Percentiles rank a stretch among this genome's conserved stretches.
These are phyloP conservation scores for Lucilia sericata DNA, from an alignment of 1,140 invertebrate species.

Conservation along the genomic window DNA sequence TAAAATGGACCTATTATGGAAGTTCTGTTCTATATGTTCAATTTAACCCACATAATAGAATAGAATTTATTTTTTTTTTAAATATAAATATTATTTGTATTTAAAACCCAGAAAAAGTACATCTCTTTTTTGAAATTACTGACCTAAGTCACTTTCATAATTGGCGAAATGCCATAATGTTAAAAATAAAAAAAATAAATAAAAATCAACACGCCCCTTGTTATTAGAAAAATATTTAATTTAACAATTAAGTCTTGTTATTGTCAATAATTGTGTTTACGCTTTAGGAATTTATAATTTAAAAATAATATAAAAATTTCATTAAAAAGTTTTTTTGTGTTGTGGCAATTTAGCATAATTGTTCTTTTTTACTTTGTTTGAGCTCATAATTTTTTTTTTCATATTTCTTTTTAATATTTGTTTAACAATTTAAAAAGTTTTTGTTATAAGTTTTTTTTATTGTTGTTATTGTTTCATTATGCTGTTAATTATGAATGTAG, in stretches of 20 bases:
- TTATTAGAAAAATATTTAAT: slow-evolving; percentile 16
- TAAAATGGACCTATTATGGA: no score
- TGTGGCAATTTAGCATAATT: not conserved
- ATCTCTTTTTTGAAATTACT: no score
- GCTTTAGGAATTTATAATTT: slow-evolving; percentile 11
- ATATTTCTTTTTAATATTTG: slow-evolving; percentile 12
- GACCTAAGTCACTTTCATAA: no score
- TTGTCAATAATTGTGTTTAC: slow-evolving; percentile 16
- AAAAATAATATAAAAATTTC: not conserved
- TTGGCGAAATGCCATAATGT: no score
- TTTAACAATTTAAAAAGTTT: not conserved
- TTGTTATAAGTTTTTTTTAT: not conserved
- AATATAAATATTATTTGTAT: no score
- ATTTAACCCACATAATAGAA: no score
- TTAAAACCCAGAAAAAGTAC: no score
- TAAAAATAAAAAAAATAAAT: no score
- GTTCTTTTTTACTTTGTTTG: not conserved
- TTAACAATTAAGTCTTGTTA: slow-evolving; percentile 9
- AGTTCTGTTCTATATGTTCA: no score
- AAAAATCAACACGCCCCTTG: no score
- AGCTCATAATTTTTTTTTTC: not conserved
- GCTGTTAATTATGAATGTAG: not conserved
- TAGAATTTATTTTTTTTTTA: no score
- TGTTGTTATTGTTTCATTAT: not conserved
- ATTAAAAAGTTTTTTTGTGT: not conserved